A percentile compares a stretch with the other conserved stretches of the same genome.
Conservation (phyloP, 2,888 invertebrate species). For the Mesopsocus fuscifrons region DNA sequence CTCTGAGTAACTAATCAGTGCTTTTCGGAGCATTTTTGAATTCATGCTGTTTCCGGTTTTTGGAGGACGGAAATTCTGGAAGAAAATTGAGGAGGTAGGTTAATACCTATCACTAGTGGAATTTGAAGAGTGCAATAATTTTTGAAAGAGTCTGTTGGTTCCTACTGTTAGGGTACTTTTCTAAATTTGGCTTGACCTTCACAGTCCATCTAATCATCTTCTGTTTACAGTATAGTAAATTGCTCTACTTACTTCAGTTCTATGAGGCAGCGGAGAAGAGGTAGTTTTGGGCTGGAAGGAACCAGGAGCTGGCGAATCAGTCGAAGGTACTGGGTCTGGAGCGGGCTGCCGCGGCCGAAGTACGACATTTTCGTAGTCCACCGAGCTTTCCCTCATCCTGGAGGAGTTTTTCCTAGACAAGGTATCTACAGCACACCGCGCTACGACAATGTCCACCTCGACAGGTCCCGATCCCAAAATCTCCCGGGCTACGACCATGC, state of each 20-base stretch:
- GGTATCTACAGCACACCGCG: slow-evolving; percentile 18
- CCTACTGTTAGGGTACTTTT: too few species aligned
- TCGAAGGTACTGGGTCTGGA: slow-evolving; percentile 30
- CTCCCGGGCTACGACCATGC: slow-evolving; percentile 43
- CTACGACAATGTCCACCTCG: slow-evolving; percentile 45
- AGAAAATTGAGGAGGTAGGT: too few species aligned
- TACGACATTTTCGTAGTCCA: slow-evolving; percentile 43
- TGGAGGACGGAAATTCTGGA: slow-evolving; percentile 31
- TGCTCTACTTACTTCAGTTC: neutral
- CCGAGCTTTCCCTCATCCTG: slow-evolving; percentile 42
- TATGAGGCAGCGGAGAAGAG: neutral
- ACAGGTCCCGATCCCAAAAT: slow-evolving; percentile 39
- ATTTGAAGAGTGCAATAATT: too few species aligned
- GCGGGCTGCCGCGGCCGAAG: slow-evolving; percentile 20
- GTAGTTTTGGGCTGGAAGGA: slow-evolving; percentile 14
- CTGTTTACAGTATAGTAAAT: too few species aligned
- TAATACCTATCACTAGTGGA: too few species aligned
- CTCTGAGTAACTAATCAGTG: slow-evolving; percentile 35
- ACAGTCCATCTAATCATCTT: too few species aligned
- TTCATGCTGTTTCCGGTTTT: slow-evolving; percentile 42
- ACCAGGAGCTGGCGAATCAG: slow-evolving; percentile 27
- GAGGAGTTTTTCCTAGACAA: slow-evolving; percentile 12
- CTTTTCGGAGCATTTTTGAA: slow-evolving; percentile 35
- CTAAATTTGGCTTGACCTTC: too few species aligned
- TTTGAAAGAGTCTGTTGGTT: too few species aligned